These are phyloP conservation scores for Haplochromis burtoni DNA, from an alignment of 2,113 vertebrate genomes.

Conservation along the genomic window DNA sequence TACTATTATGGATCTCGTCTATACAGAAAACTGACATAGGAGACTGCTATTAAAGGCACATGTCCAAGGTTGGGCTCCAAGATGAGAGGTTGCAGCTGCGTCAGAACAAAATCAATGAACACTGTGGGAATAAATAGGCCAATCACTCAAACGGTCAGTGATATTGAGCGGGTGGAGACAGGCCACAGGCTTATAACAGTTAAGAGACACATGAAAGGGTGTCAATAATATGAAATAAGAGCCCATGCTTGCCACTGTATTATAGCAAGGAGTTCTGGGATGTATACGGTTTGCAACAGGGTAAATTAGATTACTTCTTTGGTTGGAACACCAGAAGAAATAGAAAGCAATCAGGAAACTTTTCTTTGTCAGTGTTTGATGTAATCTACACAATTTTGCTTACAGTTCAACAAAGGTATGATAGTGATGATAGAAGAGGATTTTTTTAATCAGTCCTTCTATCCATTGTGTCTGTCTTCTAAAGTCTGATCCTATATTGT, in stretches of 20 bases:
- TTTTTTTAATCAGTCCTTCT: not conserved
- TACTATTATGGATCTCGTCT: slow-evolving; percentile 9
- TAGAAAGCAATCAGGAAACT: not conserved
- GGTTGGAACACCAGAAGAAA: not conserved
- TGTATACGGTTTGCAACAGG: not conserved
- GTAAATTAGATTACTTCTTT: not conserved
- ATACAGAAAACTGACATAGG: slow-evolving; percentile 35
- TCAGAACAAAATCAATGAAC: slow-evolving; percentile 52
- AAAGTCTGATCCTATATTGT: not conserved
- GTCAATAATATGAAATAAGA: slow-evolving; percentile 38
- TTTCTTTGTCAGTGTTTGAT: not conserved
- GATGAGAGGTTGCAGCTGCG: slow-evolving; percentile 24
- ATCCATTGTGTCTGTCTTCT: not conserved
- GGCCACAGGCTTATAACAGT: slow-evolving; percentile 27
- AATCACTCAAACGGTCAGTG: slow-evolving; percentile 46
- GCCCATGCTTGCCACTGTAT: not conserved
- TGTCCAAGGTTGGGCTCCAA: slow-evolving; percentile 9
- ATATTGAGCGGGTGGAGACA: slow-evolving; percentile 32
- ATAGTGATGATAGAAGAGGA: not conserved
- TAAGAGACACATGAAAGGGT: slow-evolving; percentile 35
- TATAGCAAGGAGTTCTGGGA: not conserved
- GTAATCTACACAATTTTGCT: not conserved
- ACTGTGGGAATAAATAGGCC: slow-evolving; percentile 43
- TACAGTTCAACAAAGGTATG: not conserved
- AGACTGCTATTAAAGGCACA: slow-evolving; percentile 8